A percentile compares a stretch with the other conserved stretches of the same genome.
phyloP scores from a whole-genome alignment of 2,888 invertebrate genomes.

The Drosophila fulvimacula region DNA sequence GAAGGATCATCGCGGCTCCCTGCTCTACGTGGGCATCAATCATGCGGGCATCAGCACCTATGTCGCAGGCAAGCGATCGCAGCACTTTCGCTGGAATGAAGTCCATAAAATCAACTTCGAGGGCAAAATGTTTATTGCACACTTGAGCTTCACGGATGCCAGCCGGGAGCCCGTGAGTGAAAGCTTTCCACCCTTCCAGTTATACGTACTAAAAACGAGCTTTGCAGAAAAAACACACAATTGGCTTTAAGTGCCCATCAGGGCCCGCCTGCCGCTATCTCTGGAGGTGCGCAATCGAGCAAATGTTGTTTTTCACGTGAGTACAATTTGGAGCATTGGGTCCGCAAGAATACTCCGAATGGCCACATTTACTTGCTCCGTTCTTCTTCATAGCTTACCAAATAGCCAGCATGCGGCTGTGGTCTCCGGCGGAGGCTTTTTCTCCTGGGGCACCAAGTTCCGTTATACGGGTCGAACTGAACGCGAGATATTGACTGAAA shows the following conservation, averaged over 20 bases:
- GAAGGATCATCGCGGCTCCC: conserved; percentile 97
- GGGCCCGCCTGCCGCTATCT: conserved; percentile 97
- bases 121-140: conserved; percentile 98
- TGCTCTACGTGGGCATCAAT: conserved; percentile 97
- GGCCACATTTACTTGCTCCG: neutral
- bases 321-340: conserved; percentile 76
- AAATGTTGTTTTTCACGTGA: conserved; percentile 99
- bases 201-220: neutral
- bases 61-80: conserved; percentile 95
- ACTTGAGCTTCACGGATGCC: conserved; percentile 96
- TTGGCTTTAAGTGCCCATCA: conserved; percentile 97
- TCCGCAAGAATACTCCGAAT: neutral
- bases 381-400: conserved; percentile 87
- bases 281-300: conserved; percentile 98
- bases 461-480: conserved; percentile 97
- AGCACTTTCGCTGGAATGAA: conserved; percentile 98
- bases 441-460: conserved; percentile 97
- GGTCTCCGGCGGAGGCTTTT: conserved; percentile 95
- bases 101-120: conserved; percentile 98
- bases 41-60: conserved; percentile 97
- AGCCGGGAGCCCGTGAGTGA: conserved; percentile 85
- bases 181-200: neutral
- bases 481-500: conserved; percentile 94
- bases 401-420: conserved; percentile 95
- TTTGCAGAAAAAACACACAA: conserved; percentile 95